Conservation (phyloP, 2,888 invertebrate species). For the Hemistola chrysoprasaria region DNA sequence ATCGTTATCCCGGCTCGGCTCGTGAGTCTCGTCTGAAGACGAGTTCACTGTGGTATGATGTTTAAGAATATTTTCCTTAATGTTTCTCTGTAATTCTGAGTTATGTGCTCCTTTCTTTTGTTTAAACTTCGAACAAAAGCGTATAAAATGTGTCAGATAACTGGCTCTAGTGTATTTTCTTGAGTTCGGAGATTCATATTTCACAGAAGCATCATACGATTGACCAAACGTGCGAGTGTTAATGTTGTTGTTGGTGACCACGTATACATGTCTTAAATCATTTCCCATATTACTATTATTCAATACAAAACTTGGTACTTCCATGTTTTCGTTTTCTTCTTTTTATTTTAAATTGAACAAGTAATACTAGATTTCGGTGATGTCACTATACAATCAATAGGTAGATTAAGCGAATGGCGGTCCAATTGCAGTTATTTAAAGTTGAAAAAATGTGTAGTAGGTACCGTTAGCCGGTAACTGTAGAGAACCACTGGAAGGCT, state of each 20-base stretch:
- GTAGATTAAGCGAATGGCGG: no score
- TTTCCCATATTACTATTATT: constrained; percentile 21
- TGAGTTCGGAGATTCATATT: constrained; percentile 16
- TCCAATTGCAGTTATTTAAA: no score
- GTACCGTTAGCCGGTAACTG: no score
- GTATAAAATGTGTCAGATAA: constrained; percentile 30
- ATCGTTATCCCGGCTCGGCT: constrained; percentile 22
- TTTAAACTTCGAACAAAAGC: constrained; percentile 39
- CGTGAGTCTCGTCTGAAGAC: constrained; percentile 13
- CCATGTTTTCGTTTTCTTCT: constrained; percentile 25
- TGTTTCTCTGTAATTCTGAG: not conserved
- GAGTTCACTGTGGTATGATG: not conserved
- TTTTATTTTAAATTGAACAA: constrained; percentile 11
- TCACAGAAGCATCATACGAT: constrained; percentile 31
- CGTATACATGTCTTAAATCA: constrained; percentile 24
- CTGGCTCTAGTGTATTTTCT: constrained; percentile 24
- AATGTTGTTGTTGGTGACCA: constrained; percentile 5
- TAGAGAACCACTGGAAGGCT: no score
- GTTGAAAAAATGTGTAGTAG: no score
- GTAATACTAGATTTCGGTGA: no score
- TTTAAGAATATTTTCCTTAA: not conserved
- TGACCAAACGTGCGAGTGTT: constrained; percentile 35
- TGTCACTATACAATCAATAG: no score
- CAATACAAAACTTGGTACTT: constrained; percentile 29
- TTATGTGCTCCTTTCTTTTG: constrained; percentile 6